Evolutionary conservation across 2,888 invertebrate genomes (phyloP), one percentile per base, ranked within the genome.

Genomic region (Acheta domesticus): DNA sequence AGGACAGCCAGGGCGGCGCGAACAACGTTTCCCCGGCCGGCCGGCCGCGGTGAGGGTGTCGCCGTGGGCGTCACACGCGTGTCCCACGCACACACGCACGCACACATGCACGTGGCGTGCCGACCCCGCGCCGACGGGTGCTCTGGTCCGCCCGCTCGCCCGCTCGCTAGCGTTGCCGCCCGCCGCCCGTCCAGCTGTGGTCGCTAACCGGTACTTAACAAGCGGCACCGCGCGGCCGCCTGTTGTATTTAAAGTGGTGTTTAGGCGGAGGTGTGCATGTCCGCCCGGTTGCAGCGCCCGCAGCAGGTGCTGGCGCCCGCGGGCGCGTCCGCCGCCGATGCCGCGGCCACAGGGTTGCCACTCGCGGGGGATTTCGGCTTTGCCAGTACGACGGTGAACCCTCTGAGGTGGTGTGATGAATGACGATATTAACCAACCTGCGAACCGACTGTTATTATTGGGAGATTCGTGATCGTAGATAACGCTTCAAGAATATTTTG

Each of bases 251-350:
- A 62, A 62, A 62, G 62, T 62, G 62, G 62, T 62, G 62, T 62
- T 62, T 62, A 62, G 62, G 62, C 62, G 62, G 62, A 62, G 62
- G 62, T 62, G 62, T 62, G 62, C 62, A 62, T 62, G 62, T 62
- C 62, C 62, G n/a, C 62, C 62, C 62, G 62, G 62, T 62, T 62
- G 14, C 16, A 62, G 62, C n/a, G 62, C n/a, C 62, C n/a, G 62
- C 5, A 19, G 62, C 62, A 62, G 62, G 62, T 62, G 62, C 62
- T 16, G 62, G 16, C 62, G 62, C 62, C 14, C 62, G 14, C 62
- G 14, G 62, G 8, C 14, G 62, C 62, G 23, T 23, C 23, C n/a
- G n/a, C n/a, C n/a, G n/a, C n/a, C n/a, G n/a, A n/a, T n/a, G n/a
- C 12, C 62, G 12, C 62, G 12, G 62, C 62, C 14, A 11, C 62